These are phyloP conservation scores for Gallinago stenura DNA, from an alignment of 2,797 vertebrate species.

Conservation along the genomic window DNA sequence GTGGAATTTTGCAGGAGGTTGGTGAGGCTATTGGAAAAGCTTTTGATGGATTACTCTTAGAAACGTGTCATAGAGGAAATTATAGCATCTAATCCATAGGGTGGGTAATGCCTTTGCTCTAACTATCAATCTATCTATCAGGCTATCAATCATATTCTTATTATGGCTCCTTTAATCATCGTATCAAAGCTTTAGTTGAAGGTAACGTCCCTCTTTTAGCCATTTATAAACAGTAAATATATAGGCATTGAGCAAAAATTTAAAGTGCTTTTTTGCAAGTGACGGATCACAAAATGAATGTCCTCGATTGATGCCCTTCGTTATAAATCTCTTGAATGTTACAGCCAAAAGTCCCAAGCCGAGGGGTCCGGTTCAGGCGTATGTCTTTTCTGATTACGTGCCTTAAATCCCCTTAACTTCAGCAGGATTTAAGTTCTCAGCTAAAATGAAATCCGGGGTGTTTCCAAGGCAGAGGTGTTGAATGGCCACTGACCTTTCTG, in stretches of 20 bases:
- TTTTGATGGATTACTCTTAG: not conserved
- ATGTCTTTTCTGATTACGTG: not conserved
- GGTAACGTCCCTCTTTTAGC: not conserved
- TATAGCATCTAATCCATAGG: not conserved
- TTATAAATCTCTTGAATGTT: not conserved
- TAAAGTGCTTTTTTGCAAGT: not conserved
- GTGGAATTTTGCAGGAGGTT: not conserved
- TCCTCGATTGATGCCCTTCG: fast-evolving
- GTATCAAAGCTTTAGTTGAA: not conserved
- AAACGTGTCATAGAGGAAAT: not conserved
- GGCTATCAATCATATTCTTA: not conserved
- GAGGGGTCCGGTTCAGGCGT: not conserved
- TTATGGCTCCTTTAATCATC: not conserved
- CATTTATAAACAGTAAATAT: not conserved
- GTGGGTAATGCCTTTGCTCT: not conserved
- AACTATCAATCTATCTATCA: not conserved
- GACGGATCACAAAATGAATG: not conserved
- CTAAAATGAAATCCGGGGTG: not conserved
- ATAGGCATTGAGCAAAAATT: not conserved
- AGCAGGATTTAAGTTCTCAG: not conserved
- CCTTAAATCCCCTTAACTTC: not conserved
- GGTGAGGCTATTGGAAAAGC: not conserved
- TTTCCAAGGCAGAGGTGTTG: not conserved
- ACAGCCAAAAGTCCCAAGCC: not conserved
- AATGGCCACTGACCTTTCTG: not conserved